phyloP scores from a whole-genome alignment of 2,888 invertebrate genomes.

The Bellardia pandia region DNA sequence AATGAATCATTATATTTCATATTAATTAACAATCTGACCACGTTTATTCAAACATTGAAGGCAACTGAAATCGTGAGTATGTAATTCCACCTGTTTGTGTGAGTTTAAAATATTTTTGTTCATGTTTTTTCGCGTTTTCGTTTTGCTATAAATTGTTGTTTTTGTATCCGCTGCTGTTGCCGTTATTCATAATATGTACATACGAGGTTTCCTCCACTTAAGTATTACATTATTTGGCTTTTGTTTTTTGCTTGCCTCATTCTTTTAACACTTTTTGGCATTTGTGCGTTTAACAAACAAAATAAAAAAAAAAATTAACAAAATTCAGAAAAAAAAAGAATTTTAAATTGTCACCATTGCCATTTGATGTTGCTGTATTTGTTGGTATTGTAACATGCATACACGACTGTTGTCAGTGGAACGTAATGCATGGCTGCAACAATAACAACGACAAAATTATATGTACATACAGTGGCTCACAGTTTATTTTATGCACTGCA shows the following conservation, averaged over 20 bases:
- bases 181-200: neutral
- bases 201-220: neutral
- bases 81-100: constrained; percentile 57
- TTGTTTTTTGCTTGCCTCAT: neutral
- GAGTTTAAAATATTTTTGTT: constrained; percentile 29
- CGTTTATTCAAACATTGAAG: constrained; percentile 6
- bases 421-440: constrained; percentile 43
- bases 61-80: constrained; percentile 28
- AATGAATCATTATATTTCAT: constrained; percentile 6
- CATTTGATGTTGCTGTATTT: constrained; percentile 8
- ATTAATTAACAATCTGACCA: constrained; percentile 38
- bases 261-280: constrained; percentile 68
- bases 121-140: constrained; percentile 3
- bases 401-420: constrained; percentile 25
- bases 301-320: neutral
- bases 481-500: too few relatives aligned
- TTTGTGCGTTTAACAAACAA: constrained; percentile 52
- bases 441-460: constrained; percentile 40
- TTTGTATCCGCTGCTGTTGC: neutral
- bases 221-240: neutral
- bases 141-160: constrained; percentile 11
- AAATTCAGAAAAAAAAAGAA: constrained; percentile 28
- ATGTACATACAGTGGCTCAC: neutral
- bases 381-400: constrained; percentile 33
- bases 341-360: constrained; percentile 30